A percentile compares a stretch with the other conserved stretches of the same genome.
These are phyloP conservation scores for Conus betulinus DNA, from an alignment of 1,140 invertebrate genomes.

Conservation along the genomic window DNA sequence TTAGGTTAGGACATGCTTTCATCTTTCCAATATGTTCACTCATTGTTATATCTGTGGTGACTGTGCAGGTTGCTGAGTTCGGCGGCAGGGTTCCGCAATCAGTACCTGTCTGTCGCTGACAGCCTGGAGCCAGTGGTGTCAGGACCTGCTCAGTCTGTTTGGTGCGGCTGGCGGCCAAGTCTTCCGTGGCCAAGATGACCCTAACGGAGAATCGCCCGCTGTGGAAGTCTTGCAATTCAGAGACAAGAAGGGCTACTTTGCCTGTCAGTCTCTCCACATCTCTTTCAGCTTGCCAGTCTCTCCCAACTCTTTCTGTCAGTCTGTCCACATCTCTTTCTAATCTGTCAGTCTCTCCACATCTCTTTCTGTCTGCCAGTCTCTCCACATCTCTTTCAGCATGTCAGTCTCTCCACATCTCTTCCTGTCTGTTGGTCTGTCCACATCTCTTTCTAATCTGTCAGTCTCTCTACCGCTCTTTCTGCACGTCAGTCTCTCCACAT, in stretches of 20 bases:
- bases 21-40: not conserved
- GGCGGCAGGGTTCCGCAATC: conserved; percentile 58
- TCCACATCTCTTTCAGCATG: not conserved
- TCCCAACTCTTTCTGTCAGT: not conserved
- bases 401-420: not conserved
- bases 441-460: not conserved
- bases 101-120: conserved; percentile 64
- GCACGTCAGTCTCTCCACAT: not conserved
- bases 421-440: not conserved
- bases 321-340: not conserved
- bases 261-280: conserved; percentile 62
- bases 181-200: conserved; percentile 48
- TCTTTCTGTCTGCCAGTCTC: not conserved
- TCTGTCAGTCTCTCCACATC: not conserved
- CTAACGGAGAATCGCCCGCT: conserved; percentile 75
- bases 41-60: no score
- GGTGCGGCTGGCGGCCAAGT: conserved; percentile 15
- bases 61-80: conserved; percentile 59
- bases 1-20: not conserved
- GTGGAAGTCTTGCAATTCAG: conserved; percentile 75
- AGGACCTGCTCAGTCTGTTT: conserved; percentile 41
- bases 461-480: not conserved
- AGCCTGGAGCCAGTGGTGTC: conserved; percentile 67
- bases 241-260: conserved; percentile 70
- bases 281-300: not conserved